Percentiles rank a stretch among this genome's conserved stretches.
These are phyloP conservation scores for Drosophila macrospina DNA, from an alignment of 2,888 invertebrate species.

Conservation along the genomic window DNA sequence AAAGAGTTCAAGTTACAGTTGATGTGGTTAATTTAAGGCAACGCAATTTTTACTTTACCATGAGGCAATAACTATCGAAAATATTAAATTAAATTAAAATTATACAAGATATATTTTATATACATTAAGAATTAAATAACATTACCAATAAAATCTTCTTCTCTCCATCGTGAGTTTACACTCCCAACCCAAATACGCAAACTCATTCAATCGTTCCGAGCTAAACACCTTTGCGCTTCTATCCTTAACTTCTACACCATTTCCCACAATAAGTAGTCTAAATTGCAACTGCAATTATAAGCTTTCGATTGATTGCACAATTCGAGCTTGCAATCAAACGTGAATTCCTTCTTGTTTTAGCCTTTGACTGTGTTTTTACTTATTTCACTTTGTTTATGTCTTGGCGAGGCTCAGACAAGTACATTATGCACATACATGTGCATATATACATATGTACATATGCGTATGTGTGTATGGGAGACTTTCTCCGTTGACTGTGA, in stretches of 20 bases:
- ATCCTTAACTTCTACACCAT: background rate
- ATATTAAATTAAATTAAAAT: too few relatives aligned
- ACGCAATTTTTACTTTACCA: too few relatives aligned
- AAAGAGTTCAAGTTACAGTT: too few relatives aligned
- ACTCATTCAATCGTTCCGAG: background rate
- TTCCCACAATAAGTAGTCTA: constrained; percentile 30
- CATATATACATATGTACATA: too few relatives aligned
- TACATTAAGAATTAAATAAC: too few relatives aligned
- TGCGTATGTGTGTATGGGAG: constrained; percentile 11
- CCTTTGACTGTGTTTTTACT: constrained; percentile 55
- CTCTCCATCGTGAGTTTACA: too few relatives aligned
- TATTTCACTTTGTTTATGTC: constrained; percentile 14
- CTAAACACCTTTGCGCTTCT: background rate
- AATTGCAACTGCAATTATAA: constrained; percentile 79
- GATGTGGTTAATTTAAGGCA: too few relatives aligned
- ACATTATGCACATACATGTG: background rate
- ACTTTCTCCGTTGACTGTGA: constrained; percentile 74
- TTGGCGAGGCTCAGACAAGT: background rate
- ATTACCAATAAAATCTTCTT: too few relatives aligned
- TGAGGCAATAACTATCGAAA: too few relatives aligned
- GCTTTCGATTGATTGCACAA: constrained; percentile 66
- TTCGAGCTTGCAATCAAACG: constrained; percentile 54
- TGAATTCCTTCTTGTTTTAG: constrained; percentile 32
- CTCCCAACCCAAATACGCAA: background rate
- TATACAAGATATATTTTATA: too few relatives aligned